Evolutionary conservation across 2,113 vertebrate species (phyloP), one percentile per base, ranked within the genome.

Genomic region (Poecile atricapillus): DNA sequence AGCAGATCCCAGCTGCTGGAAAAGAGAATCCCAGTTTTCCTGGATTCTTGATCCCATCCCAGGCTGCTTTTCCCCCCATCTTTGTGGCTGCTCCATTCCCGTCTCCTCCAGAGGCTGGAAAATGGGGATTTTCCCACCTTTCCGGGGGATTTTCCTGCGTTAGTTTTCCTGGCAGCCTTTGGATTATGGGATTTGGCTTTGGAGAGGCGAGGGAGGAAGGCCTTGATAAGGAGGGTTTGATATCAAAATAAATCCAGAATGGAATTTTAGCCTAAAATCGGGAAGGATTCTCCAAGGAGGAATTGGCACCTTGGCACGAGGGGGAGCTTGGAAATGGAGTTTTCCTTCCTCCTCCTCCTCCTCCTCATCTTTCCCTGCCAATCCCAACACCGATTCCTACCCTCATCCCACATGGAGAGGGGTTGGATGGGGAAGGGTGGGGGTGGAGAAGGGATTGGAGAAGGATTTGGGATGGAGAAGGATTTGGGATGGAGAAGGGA

Each of bases 171-270:
- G 69, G 59, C 3, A 11, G 68, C 37, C 46, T 65, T 44, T 24
- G 50, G 69, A 9, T 53, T 13, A 2, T 0, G 1, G 58, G 27
- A 49, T 86, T 41, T 6, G 8, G 3, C 52, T 75, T 33, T 0
- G 27, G 24, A 24, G 25, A 4, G 9, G 5, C 19, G 55, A 41
- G 41, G 35, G n/a, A 68, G 18, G 12, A 63, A 77, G 22, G 35
- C 35, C 55, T 76, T 16, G 41, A 19, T 16, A 2, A 5, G 15
- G 46, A 65, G 16, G 15, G 81, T 81, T 63, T 14, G 4, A 1
- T 35, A 5, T 5, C 33, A 13, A 69, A 68, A 49, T 5, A 13
- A 55, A 37, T 33, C 9, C 10, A 6, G 46, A 53, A 25, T 20
- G 5, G 11, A 25, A 20, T 53, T 62, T 37, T 28, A 68, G 13